These are phyloP conservation scores for Gephyroberyx darwinii DNA, from an alignment of 2,797 vertebrate genomes.

Conservation along the genomic window DNA sequence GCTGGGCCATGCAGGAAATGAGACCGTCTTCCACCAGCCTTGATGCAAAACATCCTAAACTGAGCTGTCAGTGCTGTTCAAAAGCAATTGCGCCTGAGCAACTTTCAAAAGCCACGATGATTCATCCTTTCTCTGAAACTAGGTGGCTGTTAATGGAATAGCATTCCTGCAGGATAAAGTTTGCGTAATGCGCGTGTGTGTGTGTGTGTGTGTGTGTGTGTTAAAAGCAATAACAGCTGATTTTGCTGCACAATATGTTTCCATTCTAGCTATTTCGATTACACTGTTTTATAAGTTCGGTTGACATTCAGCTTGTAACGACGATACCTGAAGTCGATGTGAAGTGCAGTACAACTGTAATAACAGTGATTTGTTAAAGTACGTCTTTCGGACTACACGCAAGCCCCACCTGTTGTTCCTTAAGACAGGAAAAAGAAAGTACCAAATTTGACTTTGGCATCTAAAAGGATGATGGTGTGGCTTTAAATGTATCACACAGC, in stretches of 20 bases:
- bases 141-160: neutral
- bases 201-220: neutral
- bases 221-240: neutral
- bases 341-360: constrained; percentile 41
- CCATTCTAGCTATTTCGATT: neutral
- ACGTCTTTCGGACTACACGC: constrained; percentile 40
- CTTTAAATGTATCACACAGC: neutral
- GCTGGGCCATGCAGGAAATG: constrained; percentile 6
- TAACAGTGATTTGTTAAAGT: constrained; percentile 34
- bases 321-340: constrained; percentile 46
- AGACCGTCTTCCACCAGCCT: constrained; percentile 31
- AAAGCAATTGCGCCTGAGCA: constrained; percentile 24
- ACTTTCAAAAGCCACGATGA: constrained; percentile 37
- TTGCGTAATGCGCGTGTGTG: neutral
- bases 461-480: neutral
- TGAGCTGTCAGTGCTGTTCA: constrained; percentile 20
- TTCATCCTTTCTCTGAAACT: constrained; percentile 22
- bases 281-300: constrained; percentile 23
- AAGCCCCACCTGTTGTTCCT: constrained; percentile 15
- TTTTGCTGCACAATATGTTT: neutral
- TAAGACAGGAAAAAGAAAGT: constrained; percentile 8
- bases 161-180: neutral
- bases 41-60: constrained; percentile 48
- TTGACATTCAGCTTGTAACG: constrained; percentile 60
- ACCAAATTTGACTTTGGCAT: neutral